A percentile compares a stretch with the other conserved stretches of the same genome.
These are phyloP conservation scores for Nebria salina DNA, from an alignment of 2,888 invertebrate genomes.

Conservation along the genomic window DNA sequence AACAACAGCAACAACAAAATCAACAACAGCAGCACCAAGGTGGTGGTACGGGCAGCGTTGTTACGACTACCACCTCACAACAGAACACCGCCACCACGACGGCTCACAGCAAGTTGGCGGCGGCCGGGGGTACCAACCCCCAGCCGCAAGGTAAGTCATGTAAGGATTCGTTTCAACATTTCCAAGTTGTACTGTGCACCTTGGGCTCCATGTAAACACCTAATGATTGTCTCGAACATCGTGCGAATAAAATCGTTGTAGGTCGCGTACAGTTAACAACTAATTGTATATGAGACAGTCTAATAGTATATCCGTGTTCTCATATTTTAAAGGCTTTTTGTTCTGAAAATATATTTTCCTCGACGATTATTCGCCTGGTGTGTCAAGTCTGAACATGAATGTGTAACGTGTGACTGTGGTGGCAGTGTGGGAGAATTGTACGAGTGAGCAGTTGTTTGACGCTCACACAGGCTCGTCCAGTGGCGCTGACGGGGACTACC, in stretches of 20 bases:
- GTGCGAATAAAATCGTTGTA: background rate
- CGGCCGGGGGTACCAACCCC: conserved; percentile 80
- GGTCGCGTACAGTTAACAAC: too few species aligned
- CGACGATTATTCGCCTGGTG: background rate
- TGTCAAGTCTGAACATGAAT: conserved; percentile 16
- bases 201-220: background rate
- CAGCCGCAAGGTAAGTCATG: conserved; percentile 67
- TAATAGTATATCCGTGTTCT: too few species aligned
- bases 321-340: too few species aligned
- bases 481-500: conserved; percentile 96
- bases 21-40: conserved; percentile 55
- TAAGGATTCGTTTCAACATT: conserved; percentile 17
- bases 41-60: conserved; percentile 58
- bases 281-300: too few species aligned
- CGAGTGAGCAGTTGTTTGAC: conserved; percentile 53
- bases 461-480: conserved; percentile 78
- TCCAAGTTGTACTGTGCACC: conserved; percentile 5
- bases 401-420: conserved; percentile 45
- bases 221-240: background rate
- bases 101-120: conserved; percentile 83
- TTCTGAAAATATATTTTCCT: background rate
- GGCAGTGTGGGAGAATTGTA: conserved; percentile 50
- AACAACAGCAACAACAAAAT: conserved; percentile 57
- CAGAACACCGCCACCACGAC: conserved; percentile 71
- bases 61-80: conserved; percentile 58